Conservation (phyloP, 2,797 vertebrate genomes). For the Echiichthys vipera region DNA sequence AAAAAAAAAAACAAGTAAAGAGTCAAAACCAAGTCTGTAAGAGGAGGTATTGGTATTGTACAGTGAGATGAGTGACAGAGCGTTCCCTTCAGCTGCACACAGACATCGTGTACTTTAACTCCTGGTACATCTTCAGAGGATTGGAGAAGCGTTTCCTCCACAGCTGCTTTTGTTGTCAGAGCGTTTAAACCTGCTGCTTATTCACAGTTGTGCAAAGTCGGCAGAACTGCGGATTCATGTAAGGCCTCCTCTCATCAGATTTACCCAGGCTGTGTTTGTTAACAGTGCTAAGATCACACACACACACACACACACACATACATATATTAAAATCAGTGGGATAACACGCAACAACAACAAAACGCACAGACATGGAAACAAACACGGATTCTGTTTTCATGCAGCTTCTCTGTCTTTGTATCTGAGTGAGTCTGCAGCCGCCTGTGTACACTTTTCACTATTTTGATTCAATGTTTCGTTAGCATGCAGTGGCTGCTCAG, state of each 20-base stretch:
- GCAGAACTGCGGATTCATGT: conserved; percentile 54
- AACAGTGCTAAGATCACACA: conserved; percentile 61
- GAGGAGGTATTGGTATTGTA: too few species aligned
- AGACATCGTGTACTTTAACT: too few species aligned
- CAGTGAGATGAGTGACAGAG: too few species aligned
- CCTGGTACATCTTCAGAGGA: not conserved
- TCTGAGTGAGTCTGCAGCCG: not conserved
- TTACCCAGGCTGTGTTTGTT: conserved; percentile 73
- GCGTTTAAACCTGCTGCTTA: conserved; percentile 46
- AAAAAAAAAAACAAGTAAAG: too few species aligned
- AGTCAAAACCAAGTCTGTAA: too few species aligned
- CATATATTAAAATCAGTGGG: conserved; percentile 25
- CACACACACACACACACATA: conserved; percentile 11
- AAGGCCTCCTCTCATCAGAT: conserved; percentile 61
- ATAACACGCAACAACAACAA: conserved; percentile 44
- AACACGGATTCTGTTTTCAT: conserved; percentile 37
- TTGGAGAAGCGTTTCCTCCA: conserved; percentile 3
- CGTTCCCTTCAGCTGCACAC: too few species aligned
- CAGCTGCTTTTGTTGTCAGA: conserved; percentile 32
- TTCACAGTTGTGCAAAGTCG: conserved; percentile 42
- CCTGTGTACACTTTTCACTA: too few species aligned
- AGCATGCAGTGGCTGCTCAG: too few species aligned
- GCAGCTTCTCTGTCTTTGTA: conserved; percentile 9
- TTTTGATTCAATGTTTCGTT: too few species aligned
- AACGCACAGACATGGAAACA: conserved; percentile 39